These are phyloP conservation scores for Aleiodes leptofemur DNA, from an alignment of 2,888 invertebrate species.

Conservation along the genomic window DNA sequence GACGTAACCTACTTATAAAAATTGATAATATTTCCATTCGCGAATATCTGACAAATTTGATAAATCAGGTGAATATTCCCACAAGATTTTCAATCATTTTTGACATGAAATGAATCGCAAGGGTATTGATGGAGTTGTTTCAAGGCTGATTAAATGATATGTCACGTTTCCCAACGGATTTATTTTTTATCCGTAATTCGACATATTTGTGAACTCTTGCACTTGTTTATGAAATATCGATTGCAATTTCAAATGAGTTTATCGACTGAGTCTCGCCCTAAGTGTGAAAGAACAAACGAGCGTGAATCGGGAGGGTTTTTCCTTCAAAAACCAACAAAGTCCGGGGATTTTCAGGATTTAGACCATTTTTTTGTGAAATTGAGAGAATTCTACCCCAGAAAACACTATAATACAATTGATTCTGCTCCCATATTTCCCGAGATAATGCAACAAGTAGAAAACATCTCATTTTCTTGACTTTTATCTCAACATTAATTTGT, in stretches of 20 bases:
- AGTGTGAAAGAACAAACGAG: too few species aligned
- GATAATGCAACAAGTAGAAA: too few species aligned
- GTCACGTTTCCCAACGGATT: conserved; percentile 7
- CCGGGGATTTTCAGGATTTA: too few species aligned
- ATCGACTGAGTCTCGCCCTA: conserved; percentile 16
- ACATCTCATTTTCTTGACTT: too few species aligned
- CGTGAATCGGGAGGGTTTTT: too few species aligned
- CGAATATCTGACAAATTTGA: neutral
- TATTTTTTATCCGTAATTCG: conserved; percentile 13
- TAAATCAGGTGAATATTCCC: conserved; percentile 10
- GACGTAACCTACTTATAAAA: conserved; percentile 17
- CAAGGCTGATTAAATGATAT: conserved; percentile 9
- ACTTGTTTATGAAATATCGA: neutral
- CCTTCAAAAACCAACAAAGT: too few species aligned
- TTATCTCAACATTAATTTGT: too few species aligned
- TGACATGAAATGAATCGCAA: neutral
- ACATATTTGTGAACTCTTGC: too few species aligned
- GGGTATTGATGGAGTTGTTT: neutral
- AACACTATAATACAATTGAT: too few species aligned
- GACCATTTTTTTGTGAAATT: too few species aligned
- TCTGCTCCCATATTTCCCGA: too few species aligned
- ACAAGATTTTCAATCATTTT: neutral
- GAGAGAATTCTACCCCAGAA: too few species aligned
- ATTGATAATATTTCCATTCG: neutral
- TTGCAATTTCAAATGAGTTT: conserved; percentile 43